A percentile compares a stretch with the other conserved stretches of the same genome.
Conservation (phyloP, 2,797 vertebrate species). For the Pygocentrus nattereri region DNA sequence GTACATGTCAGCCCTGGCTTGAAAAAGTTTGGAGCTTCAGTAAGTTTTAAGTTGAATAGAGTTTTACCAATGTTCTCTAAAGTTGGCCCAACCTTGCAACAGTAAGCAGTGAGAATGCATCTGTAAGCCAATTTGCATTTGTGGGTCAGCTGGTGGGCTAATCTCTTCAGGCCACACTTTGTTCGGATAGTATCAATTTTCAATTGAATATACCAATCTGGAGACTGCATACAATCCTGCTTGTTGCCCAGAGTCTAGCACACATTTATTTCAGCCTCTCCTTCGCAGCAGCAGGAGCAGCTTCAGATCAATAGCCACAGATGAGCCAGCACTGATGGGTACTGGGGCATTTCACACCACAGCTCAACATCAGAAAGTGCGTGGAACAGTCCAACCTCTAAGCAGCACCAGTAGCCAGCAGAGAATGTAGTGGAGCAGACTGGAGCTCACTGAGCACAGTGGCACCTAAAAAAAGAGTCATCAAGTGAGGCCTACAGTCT, state of each 20-base stretch:
- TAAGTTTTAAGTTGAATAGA: too few relatives aligned
- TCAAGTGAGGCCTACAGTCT: background rate
- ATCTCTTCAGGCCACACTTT: too few relatives aligned
- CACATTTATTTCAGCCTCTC: background rate
- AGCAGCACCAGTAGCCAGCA: background rate
- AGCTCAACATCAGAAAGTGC: background rate
- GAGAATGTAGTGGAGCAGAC: background rate
- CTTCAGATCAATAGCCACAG: background rate
- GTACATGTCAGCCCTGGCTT: too few relatives aligned
- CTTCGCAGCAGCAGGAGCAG: conserved; percentile 1
- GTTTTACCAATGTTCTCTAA: too few relatives aligned
- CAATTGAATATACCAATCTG: background rate
- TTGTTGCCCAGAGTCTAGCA: background rate
- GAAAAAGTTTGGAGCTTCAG: too few relatives aligned
- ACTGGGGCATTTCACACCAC: background rate
- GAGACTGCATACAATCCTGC: background rate
- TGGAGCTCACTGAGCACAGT: background rate
- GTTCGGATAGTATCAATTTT: background rate
- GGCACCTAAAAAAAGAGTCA: background rate
- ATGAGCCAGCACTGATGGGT: background rate
- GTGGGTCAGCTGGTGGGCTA: too few relatives aligned
- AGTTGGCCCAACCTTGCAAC: too few relatives aligned
- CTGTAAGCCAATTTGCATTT: too few relatives aligned
- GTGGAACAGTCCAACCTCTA: background rate
- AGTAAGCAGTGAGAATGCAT: too few relatives aligned